A percentile compares a stretch with the other conserved stretches of the same genome.
These are phyloP conservation scores for Pristionchus fissidentatus DNA, from an alignment of 2,888 invertebrate species.

Conservation along the genomic window DNA sequence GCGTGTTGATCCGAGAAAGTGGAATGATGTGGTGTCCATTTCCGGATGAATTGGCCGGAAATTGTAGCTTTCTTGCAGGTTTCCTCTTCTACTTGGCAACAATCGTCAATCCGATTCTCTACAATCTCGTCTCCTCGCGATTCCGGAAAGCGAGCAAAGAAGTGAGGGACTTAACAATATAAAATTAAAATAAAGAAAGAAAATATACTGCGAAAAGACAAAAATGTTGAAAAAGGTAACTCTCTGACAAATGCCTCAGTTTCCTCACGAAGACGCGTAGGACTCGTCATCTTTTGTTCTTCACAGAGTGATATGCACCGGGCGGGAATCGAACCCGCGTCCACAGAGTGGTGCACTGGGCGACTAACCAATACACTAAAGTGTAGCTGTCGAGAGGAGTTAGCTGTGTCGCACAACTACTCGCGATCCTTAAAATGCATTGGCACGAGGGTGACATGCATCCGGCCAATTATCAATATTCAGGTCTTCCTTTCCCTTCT, in stretches of 20 bases:
- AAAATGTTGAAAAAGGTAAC: conserved; percentile 27
- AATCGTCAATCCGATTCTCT: conserved; percentile 66
- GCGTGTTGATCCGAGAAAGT: too few species aligned
- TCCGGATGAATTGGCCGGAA: neutral
- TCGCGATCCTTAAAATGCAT: neutral
- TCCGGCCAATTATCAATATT: neutral
- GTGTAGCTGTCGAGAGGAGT: neutral
- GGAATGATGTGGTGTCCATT: too few species aligned
- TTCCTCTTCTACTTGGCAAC: conserved; percentile 65
- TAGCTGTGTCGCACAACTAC: neutral
- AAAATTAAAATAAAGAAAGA: neutral
- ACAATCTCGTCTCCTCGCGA: conserved; percentile 63
- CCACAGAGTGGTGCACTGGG: neutral
- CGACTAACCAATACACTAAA: conserved; percentile 11
- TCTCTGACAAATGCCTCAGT: conserved; percentile 45
- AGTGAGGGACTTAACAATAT: conserved; percentile 45
- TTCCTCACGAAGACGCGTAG: neutral
- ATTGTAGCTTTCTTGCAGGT: conserved; percentile 54
- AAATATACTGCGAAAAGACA: neutral
- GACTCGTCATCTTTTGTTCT: conserved; percentile 4
- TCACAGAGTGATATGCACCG: neutral
- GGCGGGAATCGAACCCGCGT: conserved; percentile 23
- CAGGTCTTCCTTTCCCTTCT: conserved; percentile 42
- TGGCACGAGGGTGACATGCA: neutral
- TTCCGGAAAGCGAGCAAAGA: conserved; percentile 64